Percentiles rank a stretch among this genome's conserved stretches.
Conservation (phyloP, 2,888 invertebrate genomes). For the Protodeltote pygarga region DNA sequence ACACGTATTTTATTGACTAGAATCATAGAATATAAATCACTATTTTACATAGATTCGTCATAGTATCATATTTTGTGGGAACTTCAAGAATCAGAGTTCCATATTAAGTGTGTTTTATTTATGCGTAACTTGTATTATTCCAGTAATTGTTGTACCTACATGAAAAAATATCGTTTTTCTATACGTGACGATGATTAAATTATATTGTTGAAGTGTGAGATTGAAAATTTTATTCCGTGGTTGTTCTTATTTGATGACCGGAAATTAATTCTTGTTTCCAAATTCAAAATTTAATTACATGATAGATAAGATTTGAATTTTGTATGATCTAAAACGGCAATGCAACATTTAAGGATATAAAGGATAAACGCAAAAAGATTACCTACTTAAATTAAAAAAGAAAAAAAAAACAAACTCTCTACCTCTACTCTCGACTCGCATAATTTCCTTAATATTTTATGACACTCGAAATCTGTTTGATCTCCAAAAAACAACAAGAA, state of each 20-base stretch:
- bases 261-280: slow-evolving; percentile 11
- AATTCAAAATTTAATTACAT: not conserved
- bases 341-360: too few species aligned
- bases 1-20: slow-evolving; percentile 18
- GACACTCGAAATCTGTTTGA: slow-evolving; percentile 11
- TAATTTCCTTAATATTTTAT: too few species aligned
- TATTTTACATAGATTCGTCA: slow-evolving; percentile 17
- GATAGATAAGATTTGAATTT: too few species aligned
- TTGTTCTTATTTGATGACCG: too few species aligned
- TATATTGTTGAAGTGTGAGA: too few species aligned
- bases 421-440: too few species aligned
- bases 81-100: slow-evolving; percentile 6
- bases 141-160: slow-evolving; percentile 18
- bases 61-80: slow-evolving; percentile 20
- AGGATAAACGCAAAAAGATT: too few species aligned
- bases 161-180: slow-evolving; percentile 12
- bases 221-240: too few species aligned
- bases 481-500: slow-evolving; percentile 2
- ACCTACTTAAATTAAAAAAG: too few species aligned
- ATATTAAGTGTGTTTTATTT: slow-evolving; percentile 15
- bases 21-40: slow-evolving; percentile 30
- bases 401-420: too few species aligned
- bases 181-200: slow-evolving; percentile 15
- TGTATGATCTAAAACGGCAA: too few species aligned
- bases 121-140: slow-evolving; percentile 27